phyloP scores from a whole-genome alignment of 2,113 vertebrate species.

The Gymnocephalus cernua region DNA sequence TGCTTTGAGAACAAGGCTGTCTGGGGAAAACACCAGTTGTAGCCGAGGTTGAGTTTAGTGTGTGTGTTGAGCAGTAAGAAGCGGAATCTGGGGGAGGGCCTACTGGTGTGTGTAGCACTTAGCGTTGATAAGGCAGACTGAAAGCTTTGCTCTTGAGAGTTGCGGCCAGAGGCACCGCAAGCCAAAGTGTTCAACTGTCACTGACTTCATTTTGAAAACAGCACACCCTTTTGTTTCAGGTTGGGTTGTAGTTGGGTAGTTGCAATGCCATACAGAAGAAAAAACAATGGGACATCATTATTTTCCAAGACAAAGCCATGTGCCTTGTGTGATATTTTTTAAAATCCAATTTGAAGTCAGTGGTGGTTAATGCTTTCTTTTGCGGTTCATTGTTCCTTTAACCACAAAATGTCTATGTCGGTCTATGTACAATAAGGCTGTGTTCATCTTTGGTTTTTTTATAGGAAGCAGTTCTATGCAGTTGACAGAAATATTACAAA shows the following conservation, averaged over 20 bases:
- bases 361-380: background rate
- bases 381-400: background rate
- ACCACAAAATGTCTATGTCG: background rate
- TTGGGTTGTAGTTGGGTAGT: background rate
- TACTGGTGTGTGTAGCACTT: background rate
- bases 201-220: background rate
- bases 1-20: slow-evolving; percentile 23
- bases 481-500: background rate
- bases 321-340: background rate
- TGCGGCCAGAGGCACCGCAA: background rate
- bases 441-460: background rate
- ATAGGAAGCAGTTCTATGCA: background rate
- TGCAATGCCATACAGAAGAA: background rate
- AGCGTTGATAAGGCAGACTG: slow-evolving; percentile 9
- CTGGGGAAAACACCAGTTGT: slow-evolving; percentile 29
- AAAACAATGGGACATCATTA: background rate
- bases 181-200: background rate
- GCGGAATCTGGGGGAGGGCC: background rate
- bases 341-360: background rate
- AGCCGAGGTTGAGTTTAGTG: slow-evolving; percentile 7
- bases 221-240: background rate
- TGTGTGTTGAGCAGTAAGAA: slow-evolving; percentile 5
- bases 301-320: background rate
- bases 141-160: slow-evolving; percentile 17
- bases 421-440: background rate